phyloP scores from a whole-genome alignment of 1,140 invertebrate species.

The Globodera rostochiensis region DNA sequence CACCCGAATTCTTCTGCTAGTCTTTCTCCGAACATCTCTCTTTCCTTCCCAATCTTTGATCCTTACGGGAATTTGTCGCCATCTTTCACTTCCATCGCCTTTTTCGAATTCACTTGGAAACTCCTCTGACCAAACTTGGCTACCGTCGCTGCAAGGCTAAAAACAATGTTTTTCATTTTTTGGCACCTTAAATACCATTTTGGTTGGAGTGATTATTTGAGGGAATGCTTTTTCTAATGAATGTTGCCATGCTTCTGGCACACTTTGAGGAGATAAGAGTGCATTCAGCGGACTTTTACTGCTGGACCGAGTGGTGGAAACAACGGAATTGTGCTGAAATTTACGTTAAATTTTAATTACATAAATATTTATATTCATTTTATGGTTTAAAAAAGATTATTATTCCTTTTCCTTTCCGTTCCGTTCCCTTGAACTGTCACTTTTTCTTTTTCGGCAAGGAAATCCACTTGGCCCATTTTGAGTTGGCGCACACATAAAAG shows the following conservation, averaged over 20 bases:
- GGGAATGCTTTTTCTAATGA: not conserved
- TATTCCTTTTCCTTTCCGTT: not conserved
- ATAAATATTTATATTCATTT: not conserved
- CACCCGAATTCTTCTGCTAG: not conserved
- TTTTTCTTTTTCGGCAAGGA: conserved; percentile 28
- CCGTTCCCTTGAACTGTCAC: not conserved
- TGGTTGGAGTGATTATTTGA: not conserved
- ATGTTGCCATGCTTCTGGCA: not conserved
- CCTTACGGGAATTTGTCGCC: conserved; percentile 1
- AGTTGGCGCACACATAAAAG: conserved; percentile 29
- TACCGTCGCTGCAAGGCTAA: not conserved
- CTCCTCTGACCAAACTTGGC: not conserved
- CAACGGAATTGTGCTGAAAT: not conserved
- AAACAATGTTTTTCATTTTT: not conserved
- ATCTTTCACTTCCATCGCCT: not conserved
- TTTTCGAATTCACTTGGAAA: not conserved
- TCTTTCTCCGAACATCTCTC: not conserved
- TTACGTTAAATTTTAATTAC: not conserved
- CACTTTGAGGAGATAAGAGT: not conserved
- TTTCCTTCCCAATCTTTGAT: not conserved
- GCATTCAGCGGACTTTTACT: conserved; percentile 3
- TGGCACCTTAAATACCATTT: not conserved
- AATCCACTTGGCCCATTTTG: conserved; percentile 30
- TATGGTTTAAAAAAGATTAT: not conserved
- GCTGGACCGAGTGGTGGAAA: not conserved